Base-by-base conservation (phyloP, 2,113 vertebrate species). In the Tetraodon nigroviridis region DNA sequence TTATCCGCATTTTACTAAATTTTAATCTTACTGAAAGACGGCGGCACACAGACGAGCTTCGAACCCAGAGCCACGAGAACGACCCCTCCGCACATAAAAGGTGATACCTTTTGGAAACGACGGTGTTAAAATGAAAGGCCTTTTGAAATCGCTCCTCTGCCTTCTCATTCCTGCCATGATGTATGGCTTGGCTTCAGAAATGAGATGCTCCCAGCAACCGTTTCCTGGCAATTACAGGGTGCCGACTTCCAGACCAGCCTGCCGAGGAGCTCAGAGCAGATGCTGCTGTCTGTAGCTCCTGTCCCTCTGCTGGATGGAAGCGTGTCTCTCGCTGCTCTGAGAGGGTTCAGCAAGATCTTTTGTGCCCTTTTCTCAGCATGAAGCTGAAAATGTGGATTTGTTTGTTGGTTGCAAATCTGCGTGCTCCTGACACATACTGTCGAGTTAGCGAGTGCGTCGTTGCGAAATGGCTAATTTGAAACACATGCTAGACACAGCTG, bases 151-250 rank as follows among this genome's bases (percentile, higher is more conserved):
- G 72, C 54, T 62, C 58, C 17, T 58, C 52, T 78, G 54, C 87
- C 88, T 84, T 88, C 75, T 89, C 87, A 89, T 89, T 91, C 80
- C 42, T 82, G 59, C 69, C 6, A 59, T 88, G 85, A 87, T 89
- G 82, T 84, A 88, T 87, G 84, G 67, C 76, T 85, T 81, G 18
- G 40, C 76, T 81, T 82, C 73, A 68, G 68, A 86, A 82, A 85
- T 80, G 72, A 83, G 65, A 65, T 70, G 68, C 80, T 89, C 75
- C 49, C 66, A 73, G 69, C 68, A 72, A 68, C 71, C 76, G 79
- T 76, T 83, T 83, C 80, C 77, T 75, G 61, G 61, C 82, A 87
- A 88, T 87, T 88, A 87, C 84, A 88, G 84, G 80, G 79, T 27
- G 55, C 71, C 73, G 12, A 58, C 72, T 19, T 64, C 58, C 58